Conservation (phyloP, 2,888 invertebrate species). For the Ophioninae sp. region DNA sequence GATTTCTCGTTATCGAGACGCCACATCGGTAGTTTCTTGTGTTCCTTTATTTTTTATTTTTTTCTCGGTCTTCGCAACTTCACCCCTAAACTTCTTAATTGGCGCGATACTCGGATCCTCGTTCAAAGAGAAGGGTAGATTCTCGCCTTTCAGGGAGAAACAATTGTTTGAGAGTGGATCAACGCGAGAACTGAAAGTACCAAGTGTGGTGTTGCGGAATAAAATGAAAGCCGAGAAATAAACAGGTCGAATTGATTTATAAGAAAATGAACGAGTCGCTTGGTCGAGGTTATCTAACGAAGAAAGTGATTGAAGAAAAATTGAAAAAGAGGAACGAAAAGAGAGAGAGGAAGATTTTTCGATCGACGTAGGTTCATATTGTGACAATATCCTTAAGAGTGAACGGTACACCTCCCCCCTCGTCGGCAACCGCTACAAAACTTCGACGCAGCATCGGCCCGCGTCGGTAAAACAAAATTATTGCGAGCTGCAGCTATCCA, state of each 20-base stretch:
- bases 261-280: conserved; percentile 38
- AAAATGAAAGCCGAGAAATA: conserved; percentile 23
- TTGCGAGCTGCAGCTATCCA: no score
- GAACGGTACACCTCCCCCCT: no score
- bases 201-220: conserved; percentile 15
- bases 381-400: no score
- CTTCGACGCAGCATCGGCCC: no score
- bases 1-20: conserved; percentile 1
- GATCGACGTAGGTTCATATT: no score
- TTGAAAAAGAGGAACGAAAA: background rate
- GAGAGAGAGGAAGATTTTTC: background rate
- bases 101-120: conserved; percentile 20
- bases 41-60: conserved; percentile 32
- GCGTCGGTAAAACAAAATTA: no score
- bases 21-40: conserved; percentile 47
- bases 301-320: conserved; percentile 18
- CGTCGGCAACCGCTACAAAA: no score
- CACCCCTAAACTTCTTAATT: conserved; percentile 59
- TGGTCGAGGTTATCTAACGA: background rate
- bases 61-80: conserved; percentile 8
- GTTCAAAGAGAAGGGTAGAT: background rate
- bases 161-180: background rate
- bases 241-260: conserved; percentile 43
- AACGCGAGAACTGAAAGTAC: conserved; percentile 7
- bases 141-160: background rate